Base-by-base conservation (phyloP, 2,888 invertebrate species). In the Acanthosoma haemorrhoidale region DNA sequence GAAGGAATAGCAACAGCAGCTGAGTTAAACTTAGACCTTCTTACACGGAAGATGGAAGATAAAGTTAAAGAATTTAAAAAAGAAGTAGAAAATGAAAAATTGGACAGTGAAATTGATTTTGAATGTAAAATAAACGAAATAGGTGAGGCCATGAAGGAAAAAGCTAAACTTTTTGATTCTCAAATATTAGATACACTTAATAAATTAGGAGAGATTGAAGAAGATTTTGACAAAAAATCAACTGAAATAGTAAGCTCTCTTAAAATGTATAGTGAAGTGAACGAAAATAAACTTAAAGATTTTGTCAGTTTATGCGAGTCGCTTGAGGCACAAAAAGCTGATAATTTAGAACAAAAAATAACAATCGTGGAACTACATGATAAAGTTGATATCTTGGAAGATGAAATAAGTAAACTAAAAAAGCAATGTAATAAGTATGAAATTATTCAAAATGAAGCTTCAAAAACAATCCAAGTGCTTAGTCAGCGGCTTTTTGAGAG, bases 381-480 rank as follows among this genome's bases (percentile, higher is more conserved):
- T 29, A 70, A 68, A 38, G 32, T 72, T 11, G 68, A 71, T 15
- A 15, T 58, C 3, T 38, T 68, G 9, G 60, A 70, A 57, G 51
- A 61, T 18, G 71, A 71, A 36, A 41, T 74, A 13, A 36, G 21
- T 5, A 66, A 68, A 25, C 63, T 71, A 57, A 70, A 51, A 11
- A 70, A 75, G 29, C 73, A 72, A 11, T 72, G 74, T 58, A 72
- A 71, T 15, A 75, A 73, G 57, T 74, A 73, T 61, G 73, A 75
- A 68, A 68, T 75, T 13, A 73, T 73, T 29, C 72, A 73, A 18
- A 70, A 51, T 11, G 75, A 75, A 64, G 70, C 73, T 57, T 71
- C 69, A 18, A 74, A 73, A 57, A 75, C 74, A 0, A 73, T 75
- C 13, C 58, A 74, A 3, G 74, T 74, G 11, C 68, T 75, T 1